Conservation (phyloP, 2,888 invertebrate genomes). For the Mylabris sibirica region DNA sequence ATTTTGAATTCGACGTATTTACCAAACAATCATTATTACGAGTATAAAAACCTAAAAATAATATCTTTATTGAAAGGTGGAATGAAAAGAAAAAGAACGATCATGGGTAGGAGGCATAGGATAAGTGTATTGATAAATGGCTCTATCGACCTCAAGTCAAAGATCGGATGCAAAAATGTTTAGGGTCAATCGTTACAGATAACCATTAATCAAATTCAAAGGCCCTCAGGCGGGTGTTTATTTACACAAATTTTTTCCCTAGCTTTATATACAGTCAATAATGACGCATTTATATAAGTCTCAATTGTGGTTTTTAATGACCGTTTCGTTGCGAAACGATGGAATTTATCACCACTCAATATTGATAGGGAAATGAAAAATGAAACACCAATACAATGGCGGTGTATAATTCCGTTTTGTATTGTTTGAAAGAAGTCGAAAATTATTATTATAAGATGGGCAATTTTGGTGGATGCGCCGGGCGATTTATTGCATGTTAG, state of each 20-base stretch:
- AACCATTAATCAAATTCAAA: conserved; percentile 44
- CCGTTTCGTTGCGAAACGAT: background rate
- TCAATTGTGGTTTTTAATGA: background rate
- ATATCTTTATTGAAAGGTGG: conserved; percentile 36
- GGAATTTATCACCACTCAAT: background rate
- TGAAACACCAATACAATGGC: background rate
- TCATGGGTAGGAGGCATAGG: conserved; percentile 25
- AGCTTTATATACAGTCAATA: conserved; percentile 18
- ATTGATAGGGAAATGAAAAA: background rate
- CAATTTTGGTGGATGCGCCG: conserved; percentile 15
- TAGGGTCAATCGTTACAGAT: conserved; percentile 45
- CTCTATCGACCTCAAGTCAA: conserved; percentile 44
- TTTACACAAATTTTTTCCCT: conserved; percentile 13
- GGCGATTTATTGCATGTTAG: too few species aligned
- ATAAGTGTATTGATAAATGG: conserved; percentile 45
- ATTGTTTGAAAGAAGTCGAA: too few species aligned
- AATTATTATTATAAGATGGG: too few species aligned
- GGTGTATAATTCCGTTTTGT: background rate
- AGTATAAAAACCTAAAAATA: conserved; percentile 21
- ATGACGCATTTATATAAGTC: conserved; percentile 17
- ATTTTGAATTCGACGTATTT: conserved; percentile 30
- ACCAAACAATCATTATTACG: background rate
- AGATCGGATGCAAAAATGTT: conserved; percentile 49
- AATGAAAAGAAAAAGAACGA: conserved; percentile 28
- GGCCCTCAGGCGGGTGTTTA: conserved; percentile 23